Evolutionary conservation across 2,113 vertebrate genomes (phyloP).

Genomic region (Reinhardtius hippoglossoides): DNA sequence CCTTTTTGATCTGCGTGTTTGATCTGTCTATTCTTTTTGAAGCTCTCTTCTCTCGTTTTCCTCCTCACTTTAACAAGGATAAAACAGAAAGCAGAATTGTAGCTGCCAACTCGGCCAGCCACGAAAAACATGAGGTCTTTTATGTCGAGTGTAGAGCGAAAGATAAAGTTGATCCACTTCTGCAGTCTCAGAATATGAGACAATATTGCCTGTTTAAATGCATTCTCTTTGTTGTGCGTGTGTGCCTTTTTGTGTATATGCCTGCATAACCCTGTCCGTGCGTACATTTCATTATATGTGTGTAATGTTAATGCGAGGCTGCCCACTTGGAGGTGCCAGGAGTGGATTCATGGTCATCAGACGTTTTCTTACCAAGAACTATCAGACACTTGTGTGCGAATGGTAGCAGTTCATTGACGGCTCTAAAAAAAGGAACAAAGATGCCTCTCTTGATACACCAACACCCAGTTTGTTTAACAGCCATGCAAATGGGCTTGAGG

Average conservation of each 20-base stretch:
- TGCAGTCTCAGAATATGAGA: slow-evolving; percentile 52
- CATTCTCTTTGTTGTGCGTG: slow-evolving; percentile 66
- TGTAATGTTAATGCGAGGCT: slow-evolving; percentile 35
- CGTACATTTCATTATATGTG: slow-evolving; percentile 24
- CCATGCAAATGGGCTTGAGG: slow-evolving; percentile 72
- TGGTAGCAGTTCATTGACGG: slow-evolving; percentile 44
- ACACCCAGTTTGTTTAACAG: slow-evolving; percentile 74
- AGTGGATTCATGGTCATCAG: slow-evolving; percentile 52
- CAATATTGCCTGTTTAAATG: slow-evolving; percentile 47
- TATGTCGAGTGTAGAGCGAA: slow-evolving; percentile 53
- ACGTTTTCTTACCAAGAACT: slow-evolving; percentile 37
- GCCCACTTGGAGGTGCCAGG: slow-evolving; percentile 19
- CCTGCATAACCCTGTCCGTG: not conserved
- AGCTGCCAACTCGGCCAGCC: slow-evolving; percentile 53
- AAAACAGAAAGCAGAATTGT: slow-evolving; percentile 74
- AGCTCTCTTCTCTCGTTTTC: slow-evolving; percentile 65
- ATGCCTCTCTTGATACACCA: slow-evolving; percentile 66
- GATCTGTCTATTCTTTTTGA: slow-evolving; percentile 80
- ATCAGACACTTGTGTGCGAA: slow-evolving; percentile 42
- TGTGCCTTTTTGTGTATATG: not conserved
- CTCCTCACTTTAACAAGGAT: slow-evolving; percentile 73
- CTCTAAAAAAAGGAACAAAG: slow-evolving; percentile 68
- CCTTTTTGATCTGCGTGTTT: slow-evolving; percentile 68
- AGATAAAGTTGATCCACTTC: slow-evolving; percentile 40
- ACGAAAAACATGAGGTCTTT: slow-evolving; percentile 49